A percentile compares a stretch with the other conserved stretches of the same genome.
These are phyloP conservation scores for Saturnia pavonia DNA, from an alignment of 2,888 invertebrate genomes.

Conservation along the genomic window DNA sequence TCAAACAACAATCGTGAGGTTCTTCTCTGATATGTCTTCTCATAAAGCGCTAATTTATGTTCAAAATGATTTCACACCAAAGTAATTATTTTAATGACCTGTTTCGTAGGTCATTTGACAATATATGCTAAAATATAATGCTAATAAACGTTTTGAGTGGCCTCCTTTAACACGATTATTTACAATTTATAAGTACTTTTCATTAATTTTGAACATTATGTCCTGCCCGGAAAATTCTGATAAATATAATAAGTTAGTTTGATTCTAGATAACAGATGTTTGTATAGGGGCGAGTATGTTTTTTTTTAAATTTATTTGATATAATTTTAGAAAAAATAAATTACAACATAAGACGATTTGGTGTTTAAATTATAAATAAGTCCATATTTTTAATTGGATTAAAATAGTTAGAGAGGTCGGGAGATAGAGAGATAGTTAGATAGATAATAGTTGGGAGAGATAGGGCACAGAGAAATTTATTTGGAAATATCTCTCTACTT, in stretches of 20 bases:
- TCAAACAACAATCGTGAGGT: conserved; percentile 6
- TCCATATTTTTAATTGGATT: no score
- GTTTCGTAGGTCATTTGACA: conserved; percentile 32
- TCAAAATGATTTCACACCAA: conserved; percentile 26
- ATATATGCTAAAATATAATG: conserved; percentile 29
- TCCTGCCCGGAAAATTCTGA: not conserved
- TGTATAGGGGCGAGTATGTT: not conserved
- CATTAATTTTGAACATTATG: not conserved
- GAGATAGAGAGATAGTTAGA: no score
- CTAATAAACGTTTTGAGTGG: conserved; percentile 35
- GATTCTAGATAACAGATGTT: not conserved
- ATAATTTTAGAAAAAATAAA: no score
- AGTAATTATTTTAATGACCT: conserved; percentile 39
- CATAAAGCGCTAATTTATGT: conserved; percentile 22
- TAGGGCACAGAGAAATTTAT: no score
- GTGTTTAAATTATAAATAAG: no score
- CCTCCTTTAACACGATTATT: conserved; percentile 34
- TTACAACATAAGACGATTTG: no score
- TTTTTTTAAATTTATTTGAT: no score
- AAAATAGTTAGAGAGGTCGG: no score
- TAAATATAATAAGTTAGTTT: not conserved
- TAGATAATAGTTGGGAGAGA: no score
- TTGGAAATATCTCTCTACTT: no score
- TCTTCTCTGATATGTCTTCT: conserved; percentile 8
- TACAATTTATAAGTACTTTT: conserved; percentile 26